These are phyloP conservation scores for Poeciliopsis gracilis DNA, from an alignment of 2,797 vertebrate genomes.

Conservation along the genomic window DNA sequence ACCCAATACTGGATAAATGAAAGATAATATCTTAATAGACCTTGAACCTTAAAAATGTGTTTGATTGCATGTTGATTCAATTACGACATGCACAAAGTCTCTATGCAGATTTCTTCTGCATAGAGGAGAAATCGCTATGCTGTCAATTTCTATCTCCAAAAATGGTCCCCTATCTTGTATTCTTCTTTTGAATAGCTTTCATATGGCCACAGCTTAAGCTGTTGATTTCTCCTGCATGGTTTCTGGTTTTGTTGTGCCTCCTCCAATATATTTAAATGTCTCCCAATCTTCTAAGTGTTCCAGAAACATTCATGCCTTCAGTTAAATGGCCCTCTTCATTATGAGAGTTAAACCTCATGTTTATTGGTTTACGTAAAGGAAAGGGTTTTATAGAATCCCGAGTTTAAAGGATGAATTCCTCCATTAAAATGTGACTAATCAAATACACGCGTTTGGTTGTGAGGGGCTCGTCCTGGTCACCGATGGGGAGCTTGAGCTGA, in stretches of 20 bases:
- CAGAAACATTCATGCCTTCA: neutral
- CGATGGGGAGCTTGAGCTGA: conserved; percentile 11
- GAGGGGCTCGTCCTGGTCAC: conserved; percentile 9
- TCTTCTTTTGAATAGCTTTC: neutral
- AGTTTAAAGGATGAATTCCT: conserved; percentile 4
- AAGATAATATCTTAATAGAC: too few relatives aligned
- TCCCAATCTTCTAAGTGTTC: neutral
- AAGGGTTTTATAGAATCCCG: neutral
- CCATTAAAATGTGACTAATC: neutral
- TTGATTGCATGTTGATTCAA: neutral
- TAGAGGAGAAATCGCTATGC: neutral
- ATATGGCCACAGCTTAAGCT: neutral
- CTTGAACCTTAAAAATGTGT: neutral
- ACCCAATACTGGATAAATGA: neutral
- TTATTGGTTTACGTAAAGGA: neutral
- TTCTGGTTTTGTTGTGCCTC: neutral
- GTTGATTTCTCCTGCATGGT: neutral
- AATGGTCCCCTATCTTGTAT: neutral
- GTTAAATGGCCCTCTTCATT: neutral
- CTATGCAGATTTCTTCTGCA: neutral
- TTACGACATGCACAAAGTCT: too few relatives aligned
- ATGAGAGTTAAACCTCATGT: neutral
- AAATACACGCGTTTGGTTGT: neutral
- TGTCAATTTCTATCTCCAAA: neutral
- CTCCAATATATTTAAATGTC: neutral